Conservation (phyloP, 2,797 vertebrate species). For the Sebastiscus albofasciatus region DNA sequence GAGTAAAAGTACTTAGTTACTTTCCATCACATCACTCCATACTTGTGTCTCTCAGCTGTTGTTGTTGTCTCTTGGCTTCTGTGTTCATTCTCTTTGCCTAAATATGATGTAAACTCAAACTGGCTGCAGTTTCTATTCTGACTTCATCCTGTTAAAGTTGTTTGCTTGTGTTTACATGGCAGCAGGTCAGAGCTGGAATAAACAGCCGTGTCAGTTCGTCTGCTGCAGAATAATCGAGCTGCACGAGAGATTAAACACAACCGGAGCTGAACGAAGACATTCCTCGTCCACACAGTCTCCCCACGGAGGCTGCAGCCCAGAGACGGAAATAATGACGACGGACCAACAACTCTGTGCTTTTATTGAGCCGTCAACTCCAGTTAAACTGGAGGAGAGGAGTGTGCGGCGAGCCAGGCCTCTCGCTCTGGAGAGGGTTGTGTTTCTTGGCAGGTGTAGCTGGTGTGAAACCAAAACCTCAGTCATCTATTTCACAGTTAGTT, state of each 20-base stretch:
- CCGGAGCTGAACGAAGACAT: neutral
- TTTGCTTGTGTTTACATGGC: neutral
- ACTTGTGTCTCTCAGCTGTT: too few relatives aligned
- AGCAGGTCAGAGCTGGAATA: neutral
- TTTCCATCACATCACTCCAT: too few relatives aligned
- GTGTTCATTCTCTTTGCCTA: neutral
- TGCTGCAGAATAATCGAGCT: neutral
- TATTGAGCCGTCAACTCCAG: constrained; percentile 10
- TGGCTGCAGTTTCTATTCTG: neutral
- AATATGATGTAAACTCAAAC: neutral
- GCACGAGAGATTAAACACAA: neutral
- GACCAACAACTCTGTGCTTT: neutral
- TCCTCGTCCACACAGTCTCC: neutral
- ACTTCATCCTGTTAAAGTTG: neutral
- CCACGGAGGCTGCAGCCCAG: neutral
- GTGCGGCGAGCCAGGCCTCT: too few relatives aligned
- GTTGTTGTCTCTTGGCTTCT: neutral
- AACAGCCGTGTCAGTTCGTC: too few relatives aligned
- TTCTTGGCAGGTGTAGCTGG: constrained; percentile 21
- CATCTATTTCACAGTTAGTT: constrained; percentile 1
- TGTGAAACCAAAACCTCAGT: constrained; percentile 6
- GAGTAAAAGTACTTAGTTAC: neutral
- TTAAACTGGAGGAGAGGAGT: constrained; percentile 7
- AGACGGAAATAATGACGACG: constrained; percentile 13
- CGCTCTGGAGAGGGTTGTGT: neutral